Evolutionary conservation across 2,797 vertebrate species (phyloP), one percentile per base, ranked within the genome.

Genomic region (Strix occidentalis): DNA sequence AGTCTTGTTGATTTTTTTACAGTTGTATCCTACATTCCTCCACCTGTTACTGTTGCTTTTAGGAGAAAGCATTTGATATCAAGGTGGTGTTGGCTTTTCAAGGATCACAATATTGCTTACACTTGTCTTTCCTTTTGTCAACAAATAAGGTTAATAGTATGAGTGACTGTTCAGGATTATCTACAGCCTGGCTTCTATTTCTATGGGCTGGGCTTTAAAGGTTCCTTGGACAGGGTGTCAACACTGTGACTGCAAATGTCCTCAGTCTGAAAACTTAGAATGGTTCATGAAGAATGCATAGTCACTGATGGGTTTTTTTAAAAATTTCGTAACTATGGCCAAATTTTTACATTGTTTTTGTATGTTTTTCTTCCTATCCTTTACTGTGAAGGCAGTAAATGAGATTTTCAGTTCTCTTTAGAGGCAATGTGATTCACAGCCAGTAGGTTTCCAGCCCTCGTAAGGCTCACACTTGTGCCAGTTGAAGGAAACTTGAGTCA

Each of bases 301-400:
- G 6, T 4, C 12, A 13, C 3, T 39, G 21, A 8, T n/a, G 3
- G 0, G 6, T 24, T 37, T 28, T 80, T 63, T 25, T 3, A 6
- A 10, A 57, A 58, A 19, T 13, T 15, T 1, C 58, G 31, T 14
- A 57, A 5, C 15, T 56, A 13, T 33, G 26, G 12, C n/a, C 9
- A 76, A 39, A 18, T 72, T 72, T 71, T 83, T 63, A 39, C 10
- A 65, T 41, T 28, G 0, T 25, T 54, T 72, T 65, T 56, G 1
- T 46, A 72, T 56, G 6, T 0, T 85, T 79, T 83, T 65, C 37
- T 80, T 57, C 35, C 15, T 60, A 5, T 33, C 21, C 12, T 45
- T 86, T 79, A 48, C 31, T 17, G 11, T 21, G n/a, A 72, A 87
- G 15, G 15, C 17, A 69, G 16, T 26, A 28, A 72, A 51, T 33